Percentiles rank a stretch among this genome's conserved stretches.
phyloP scores from a whole-genome alignment of 2,113 vertebrate species.

The Ageneiosus marmoratus region DNA sequence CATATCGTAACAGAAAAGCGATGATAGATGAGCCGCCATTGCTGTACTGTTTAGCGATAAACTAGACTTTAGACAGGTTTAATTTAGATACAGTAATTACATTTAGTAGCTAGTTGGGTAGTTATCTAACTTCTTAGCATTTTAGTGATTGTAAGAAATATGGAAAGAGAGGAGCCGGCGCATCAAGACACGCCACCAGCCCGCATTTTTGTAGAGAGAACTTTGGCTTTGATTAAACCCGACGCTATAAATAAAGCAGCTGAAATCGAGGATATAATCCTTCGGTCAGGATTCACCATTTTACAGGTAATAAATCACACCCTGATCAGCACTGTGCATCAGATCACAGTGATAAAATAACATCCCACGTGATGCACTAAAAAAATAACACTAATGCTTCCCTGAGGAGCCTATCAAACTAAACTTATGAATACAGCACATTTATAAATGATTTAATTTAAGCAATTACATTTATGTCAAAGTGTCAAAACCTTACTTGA shows the following conservation, averaged over 20 bases:
- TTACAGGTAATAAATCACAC: conserved; percentile 74
- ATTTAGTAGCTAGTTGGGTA: background rate
- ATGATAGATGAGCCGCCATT: too few relatives aligned
- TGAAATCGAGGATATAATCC: conserved; percentile 85
- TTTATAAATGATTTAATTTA: too few relatives aligned
- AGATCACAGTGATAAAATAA: background rate
- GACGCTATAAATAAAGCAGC: conserved; percentile 80
- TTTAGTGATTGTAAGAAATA: background rate
- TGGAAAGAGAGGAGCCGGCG: background rate
- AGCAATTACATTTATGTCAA: too few relatives aligned
- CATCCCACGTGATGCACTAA: background rate
- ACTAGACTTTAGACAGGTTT: background rate
- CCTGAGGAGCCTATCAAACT: background rate
- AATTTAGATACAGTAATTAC: background rate
- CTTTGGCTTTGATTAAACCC: conserved; percentile 90
- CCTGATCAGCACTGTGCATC: background rate
- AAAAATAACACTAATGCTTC: background rate
- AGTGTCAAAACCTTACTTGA: background rate
- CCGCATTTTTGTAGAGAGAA: conserved; percentile 84
- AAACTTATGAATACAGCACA: background rate
- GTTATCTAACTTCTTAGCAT: background rate
- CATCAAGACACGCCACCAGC: conserved; percentile 48
- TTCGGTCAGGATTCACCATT: conserved; percentile 83
- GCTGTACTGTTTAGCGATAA: background rate
- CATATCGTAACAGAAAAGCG: background rate